These are phyloP conservation scores for Eumacrocentrus americanus DNA, from an alignment of 2,888 invertebrate genomes.

Conservation along the genomic window DNA sequence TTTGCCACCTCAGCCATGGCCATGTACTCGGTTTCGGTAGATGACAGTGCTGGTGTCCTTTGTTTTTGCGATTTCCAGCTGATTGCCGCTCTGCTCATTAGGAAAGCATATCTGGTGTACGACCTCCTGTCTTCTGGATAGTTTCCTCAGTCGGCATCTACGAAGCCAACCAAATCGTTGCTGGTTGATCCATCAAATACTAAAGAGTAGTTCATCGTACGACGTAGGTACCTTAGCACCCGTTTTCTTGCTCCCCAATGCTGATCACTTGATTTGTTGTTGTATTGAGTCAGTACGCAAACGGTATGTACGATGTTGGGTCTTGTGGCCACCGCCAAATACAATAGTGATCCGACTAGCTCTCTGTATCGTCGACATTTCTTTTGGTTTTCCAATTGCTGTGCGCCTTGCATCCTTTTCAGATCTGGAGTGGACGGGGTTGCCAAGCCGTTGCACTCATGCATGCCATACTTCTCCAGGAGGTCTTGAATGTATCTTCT, in stretches of 20 bases:
- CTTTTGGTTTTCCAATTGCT: not conserved
- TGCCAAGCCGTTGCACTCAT: constrained; percentile 39
- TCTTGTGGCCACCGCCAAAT: constrained; percentile 13
- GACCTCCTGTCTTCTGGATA: constrained; percentile 26
- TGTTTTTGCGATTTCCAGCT: constrained; percentile 33
- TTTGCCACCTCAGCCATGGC: constrained; percentile 28
- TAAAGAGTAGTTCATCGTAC: constrained; percentile 9
- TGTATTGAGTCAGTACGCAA: constrained; percentile 25
- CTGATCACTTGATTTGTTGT: not conserved
- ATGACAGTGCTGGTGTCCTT: constrained; percentile 27
- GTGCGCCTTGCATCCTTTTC: too few species aligned
- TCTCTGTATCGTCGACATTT: too few species aligned
- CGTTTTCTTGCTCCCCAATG: constrained; percentile 28
- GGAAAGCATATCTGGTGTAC: constrained; percentile 30
- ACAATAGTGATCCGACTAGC: constrained; percentile 18
- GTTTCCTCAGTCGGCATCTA: constrained; percentile 30
- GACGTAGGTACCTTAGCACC: constrained; percentile 21
- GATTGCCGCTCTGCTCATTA: constrained; percentile 18
- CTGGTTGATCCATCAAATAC: not conserved
- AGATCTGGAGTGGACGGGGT: too few species aligned
- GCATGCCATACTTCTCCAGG: constrained; percentile 41
- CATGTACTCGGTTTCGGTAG: constrained; percentile 32
- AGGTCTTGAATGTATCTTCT: constrained; percentile 38
- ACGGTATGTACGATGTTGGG: constrained; percentile 9
- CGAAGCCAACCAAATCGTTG: constrained; percentile 15